Conservation (phyloP, 2,797 vertebrate genomes). For the Pelodytes ibericus region DNA sequence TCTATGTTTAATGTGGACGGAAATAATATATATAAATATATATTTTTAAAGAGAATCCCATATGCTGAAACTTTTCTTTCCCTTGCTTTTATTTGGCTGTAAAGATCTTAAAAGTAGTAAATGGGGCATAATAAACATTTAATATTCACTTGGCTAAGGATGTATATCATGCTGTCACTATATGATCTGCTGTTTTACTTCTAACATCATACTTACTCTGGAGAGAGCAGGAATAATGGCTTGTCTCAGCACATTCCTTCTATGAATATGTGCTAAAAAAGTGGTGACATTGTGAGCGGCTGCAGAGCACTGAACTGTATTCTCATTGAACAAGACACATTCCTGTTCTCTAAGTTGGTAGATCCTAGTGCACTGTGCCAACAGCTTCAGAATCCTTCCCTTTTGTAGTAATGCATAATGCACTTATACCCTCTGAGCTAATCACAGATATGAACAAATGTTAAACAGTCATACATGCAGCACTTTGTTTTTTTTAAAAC, state of each 20-base stretch:
- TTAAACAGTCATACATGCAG: conserved; percentile 43
- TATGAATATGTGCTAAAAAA: conserved; percentile 64
- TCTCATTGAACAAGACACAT: conserved; percentile 70
- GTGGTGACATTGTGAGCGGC: conserved; percentile 55
- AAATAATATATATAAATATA: too few relatives aligned
- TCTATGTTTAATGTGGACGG: too few relatives aligned
- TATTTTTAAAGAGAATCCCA: too few relatives aligned
- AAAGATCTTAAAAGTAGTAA: too few relatives aligned
- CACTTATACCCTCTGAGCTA: conserved; percentile 33
- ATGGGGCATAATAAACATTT: too few relatives aligned
- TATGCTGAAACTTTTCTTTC: too few relatives aligned
- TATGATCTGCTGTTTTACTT: conserved; percentile 5
- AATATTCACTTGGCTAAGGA: too few relatives aligned
- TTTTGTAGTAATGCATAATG: conserved; percentile 73
- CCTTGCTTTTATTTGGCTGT: too few relatives aligned
- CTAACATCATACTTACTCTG: too few relatives aligned
- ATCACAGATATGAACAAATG: conserved; percentile 59
- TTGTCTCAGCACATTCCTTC: conserved; percentile 71
- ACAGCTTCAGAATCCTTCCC: conserved; percentile 71
- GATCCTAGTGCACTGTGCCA: conserved; percentile 62
- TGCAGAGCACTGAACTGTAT: conserved; percentile 63
- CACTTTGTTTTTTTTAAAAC: too few relatives aligned
- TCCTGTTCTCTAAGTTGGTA: conserved; percentile 59
- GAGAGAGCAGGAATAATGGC: conserved; percentile 25
- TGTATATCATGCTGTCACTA: background rate